Conservation (phyloP, 1,140 invertebrate genomes). For the Coenobita brevimanus region DNA sequence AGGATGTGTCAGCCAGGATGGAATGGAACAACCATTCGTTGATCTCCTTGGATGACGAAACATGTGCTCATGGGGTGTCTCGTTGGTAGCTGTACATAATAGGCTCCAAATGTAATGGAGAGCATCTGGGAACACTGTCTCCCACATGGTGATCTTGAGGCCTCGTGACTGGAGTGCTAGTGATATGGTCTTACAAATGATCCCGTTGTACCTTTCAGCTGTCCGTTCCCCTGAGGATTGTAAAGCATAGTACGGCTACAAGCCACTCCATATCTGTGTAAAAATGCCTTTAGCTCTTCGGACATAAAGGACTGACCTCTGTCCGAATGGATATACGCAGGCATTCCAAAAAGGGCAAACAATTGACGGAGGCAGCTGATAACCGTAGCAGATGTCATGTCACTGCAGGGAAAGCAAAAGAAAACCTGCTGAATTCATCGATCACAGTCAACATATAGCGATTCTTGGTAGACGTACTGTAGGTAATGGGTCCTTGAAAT, state of each 20-base stretch:
- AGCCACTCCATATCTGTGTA: constrained; percentile 38
- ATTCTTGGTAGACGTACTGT: constrained; percentile 67
- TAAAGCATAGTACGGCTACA: constrained; percentile 56
- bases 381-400: constrained; percentile 67
- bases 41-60: constrained; percentile 3
- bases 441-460: constrained; percentile 70
- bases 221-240: constrained; percentile 59
- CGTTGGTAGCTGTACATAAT: no score
- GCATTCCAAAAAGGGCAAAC: constrained; percentile 67
- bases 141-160: no score
- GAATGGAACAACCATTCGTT: background rate
- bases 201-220: constrained; percentile 29
- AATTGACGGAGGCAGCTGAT: constrained; percentile 68
- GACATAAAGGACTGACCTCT: constrained; percentile 67
- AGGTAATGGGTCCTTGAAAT: no score
- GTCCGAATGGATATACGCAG: constrained; percentile 69
- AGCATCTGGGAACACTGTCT: no score
- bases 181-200: constrained; percentile 7
- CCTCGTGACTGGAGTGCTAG: background rate
- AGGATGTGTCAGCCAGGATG: background rate
- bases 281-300: constrained; percentile 58
- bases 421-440: constrained; percentile 72
- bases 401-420: constrained; percentile 70
- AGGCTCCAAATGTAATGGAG: no score
- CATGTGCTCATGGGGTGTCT: constrained; percentile 17